phyloP scores from a whole-genome alignment of 2,888 invertebrate genomes.

The Axea sp. region DNA sequence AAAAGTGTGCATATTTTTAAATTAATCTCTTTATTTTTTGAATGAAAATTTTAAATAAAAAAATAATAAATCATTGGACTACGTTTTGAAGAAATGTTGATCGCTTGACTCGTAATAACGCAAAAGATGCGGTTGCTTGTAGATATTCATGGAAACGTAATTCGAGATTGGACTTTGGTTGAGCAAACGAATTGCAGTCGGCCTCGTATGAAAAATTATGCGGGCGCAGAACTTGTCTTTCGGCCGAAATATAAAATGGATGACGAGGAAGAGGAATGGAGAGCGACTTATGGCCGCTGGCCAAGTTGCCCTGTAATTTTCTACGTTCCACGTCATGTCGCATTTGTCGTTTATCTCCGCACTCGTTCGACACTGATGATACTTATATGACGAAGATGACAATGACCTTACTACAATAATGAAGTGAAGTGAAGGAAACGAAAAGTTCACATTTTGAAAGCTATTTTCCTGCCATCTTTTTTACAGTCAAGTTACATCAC shows the following conservation, averaged over 20 bases:
- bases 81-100: too few species aligned
- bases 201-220: slow-evolving; percentile 36
- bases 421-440: too few species aligned
- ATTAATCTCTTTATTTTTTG: too few species aligned
- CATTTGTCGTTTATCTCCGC: slow-evolving; percentile 26
- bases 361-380: slow-evolving; percentile 39
- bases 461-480: too few species aligned
- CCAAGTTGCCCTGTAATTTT: slow-evolving; percentile 49
- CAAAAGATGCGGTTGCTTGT: too few species aligned
- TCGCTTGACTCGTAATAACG: too few species aligned
- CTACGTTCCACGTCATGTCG: slow-evolving; percentile 26
- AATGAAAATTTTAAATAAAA: too few species aligned
- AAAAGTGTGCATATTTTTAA: too few species aligned
- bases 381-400: slow-evolving; percentile 40
- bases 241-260: slow-evolving; percentile 46
- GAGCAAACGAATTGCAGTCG: slow-evolving; percentile 17
- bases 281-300: slow-evolving; percentile 40
- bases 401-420: slow-evolving; percentile 48
- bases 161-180: slow-evolving; percentile 17
- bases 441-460: too few species aligned
- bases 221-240: slow-evolving; percentile 28
- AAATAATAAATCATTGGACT: too few species aligned
- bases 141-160: slow-evolving; percentile 25
- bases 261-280: slow-evolving; percentile 40
- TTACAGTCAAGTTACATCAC: too few species aligned